Percentiles rank a stretch among this genome's conserved stretches.
These are phyloP conservation scores for Camponotus fellah DNA, from an alignment of 2,888 invertebrate genomes.

Conservation along the genomic window DNA sequence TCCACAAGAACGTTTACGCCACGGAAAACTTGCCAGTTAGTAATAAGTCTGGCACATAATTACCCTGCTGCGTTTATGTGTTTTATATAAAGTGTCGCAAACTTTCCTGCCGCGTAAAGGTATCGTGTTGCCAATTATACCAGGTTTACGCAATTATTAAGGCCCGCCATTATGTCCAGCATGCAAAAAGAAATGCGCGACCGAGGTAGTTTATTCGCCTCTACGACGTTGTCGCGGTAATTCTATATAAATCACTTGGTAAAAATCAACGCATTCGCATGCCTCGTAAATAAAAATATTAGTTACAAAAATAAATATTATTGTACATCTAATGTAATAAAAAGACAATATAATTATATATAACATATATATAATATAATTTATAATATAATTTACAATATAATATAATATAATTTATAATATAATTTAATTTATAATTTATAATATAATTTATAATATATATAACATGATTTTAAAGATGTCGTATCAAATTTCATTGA, in stretches of 20 bases:
- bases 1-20: conserved; percentile 1
- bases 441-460: neutral
- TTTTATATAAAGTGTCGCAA: conserved; percentile 70
- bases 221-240: conserved; percentile 31
- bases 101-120: conserved; percentile 64
- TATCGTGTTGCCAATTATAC: conserved; percentile 75
- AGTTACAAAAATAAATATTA: neutral
- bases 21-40: conserved; percentile 32
- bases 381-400: neutral
- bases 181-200: conserved; percentile 60
- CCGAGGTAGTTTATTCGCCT: conserved; percentile 33
- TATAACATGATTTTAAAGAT: neutral
- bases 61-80: conserved; percentile 65
- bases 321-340: neutral
- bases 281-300: conserved; percentile 19
- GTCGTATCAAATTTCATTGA: neutral
- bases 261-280: conserved; percentile 24
- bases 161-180: conserved; percentile 68
- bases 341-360: neutral
- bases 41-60: conserved; percentile 66
- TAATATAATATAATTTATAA: neutral
- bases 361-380: neutral
- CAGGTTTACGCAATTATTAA: conserved; percentile 72
- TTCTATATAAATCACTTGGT: conserved; percentile 46
- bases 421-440: too few species aligned